Conservation (phyloP, 2,113 vertebrate genomes). For the Boleophthalmus pectinirostris region DNA sequence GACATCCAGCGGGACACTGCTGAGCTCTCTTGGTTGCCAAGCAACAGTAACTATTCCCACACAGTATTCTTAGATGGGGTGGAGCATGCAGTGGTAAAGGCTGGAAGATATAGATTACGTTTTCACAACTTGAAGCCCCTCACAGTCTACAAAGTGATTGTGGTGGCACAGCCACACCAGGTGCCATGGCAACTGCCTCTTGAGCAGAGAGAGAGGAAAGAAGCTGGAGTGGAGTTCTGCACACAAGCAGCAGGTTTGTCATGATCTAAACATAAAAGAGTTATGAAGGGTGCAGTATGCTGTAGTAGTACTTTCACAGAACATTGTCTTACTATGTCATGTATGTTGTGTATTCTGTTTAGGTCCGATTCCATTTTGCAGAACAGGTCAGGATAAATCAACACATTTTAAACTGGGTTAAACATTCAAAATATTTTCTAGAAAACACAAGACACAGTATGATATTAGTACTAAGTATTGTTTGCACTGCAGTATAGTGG, state of each 20-base stretch:
- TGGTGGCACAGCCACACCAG: conserved; percentile 92
- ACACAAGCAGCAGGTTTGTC: conserved; percentile 92
- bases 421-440: conserved; percentile 20
- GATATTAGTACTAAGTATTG: conserved; percentile 20
- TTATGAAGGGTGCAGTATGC: conserved; percentile 11
- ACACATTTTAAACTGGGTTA: conserved; percentile 38
- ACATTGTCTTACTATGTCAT: conserved; percentile 46
- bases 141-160: conserved; percentile 88
- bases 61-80: conserved; percentile 90
- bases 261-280: not conserved
- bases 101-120: conserved; percentile 85
- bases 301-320: conserved; percentile 13
- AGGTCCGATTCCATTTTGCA: conserved; percentile 76
- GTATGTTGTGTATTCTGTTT: conserved; percentile 69
- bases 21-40: conserved; percentile 92
- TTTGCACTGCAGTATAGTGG: conserved; percentile 12
- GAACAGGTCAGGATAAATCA: conserved; percentile 74
- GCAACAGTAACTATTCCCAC: conserved; percentile 97
- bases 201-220: conserved; percentile 93
- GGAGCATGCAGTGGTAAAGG: conserved; percentile 85
- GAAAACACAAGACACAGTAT: conserved; percentile 19
- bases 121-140: conserved; percentile 89
- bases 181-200: conserved; percentile 97
- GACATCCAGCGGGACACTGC: conserved; percentile 89
- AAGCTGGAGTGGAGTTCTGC: conserved; percentile 91